These are phyloP conservation scores for Chrysopa pallens DNA, from an alignment of 1,140 invertebrate genomes.

Conservation along the genomic window DNA sequence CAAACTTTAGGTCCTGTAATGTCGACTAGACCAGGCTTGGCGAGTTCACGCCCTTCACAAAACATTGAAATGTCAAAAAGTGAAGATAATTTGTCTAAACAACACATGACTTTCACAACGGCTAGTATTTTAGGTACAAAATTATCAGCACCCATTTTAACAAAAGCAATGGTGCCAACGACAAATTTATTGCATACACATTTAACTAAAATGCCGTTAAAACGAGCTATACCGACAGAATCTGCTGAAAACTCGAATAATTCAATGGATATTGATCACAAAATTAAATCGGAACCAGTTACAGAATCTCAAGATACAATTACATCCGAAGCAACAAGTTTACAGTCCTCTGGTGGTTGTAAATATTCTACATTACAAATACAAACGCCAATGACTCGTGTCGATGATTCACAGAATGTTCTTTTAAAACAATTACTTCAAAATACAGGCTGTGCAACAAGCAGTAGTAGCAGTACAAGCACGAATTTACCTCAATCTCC, in stretches of 20 bases:
- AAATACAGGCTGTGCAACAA: constrained; percentile 51
- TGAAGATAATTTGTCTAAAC: constrained; percentile 23
- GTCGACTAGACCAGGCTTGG: background rate
- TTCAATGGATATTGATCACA: background rate
- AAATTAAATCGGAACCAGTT: constrained; percentile 24
- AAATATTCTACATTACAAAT: constrained; percentile 14
- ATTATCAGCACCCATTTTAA: background rate
- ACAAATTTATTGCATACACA: constrained; percentile 30
- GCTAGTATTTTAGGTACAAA: constrained; percentile 1
- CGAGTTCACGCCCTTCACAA: constrained; percentile 12
- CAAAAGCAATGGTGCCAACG: constrained; percentile 1
- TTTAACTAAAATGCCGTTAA: constrained; percentile 29
- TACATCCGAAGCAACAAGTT: constrained; percentile 10
- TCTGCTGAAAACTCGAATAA: constrained; percentile 11
- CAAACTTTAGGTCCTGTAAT: background rate
- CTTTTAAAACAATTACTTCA: constrained; percentile 77
- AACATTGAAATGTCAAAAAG: constrained; percentile 16
- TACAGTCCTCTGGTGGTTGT: constrained; percentile 12
- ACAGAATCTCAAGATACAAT: constrained; percentile 26
- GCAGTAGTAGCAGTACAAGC: too few species aligned
- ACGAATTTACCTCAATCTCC: constrained; percentile 19
- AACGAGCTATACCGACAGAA: constrained; percentile 30
- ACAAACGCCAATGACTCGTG: constrained; percentile 17
- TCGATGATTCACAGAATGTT: constrained; percentile 74
- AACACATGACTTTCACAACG: constrained; percentile 20